These are phyloP conservation scores for Catalaphyllia jardinei DNA, from an alignment of 64 coral and sea anemone genomes.

Conservation along the genomic window DNA sequence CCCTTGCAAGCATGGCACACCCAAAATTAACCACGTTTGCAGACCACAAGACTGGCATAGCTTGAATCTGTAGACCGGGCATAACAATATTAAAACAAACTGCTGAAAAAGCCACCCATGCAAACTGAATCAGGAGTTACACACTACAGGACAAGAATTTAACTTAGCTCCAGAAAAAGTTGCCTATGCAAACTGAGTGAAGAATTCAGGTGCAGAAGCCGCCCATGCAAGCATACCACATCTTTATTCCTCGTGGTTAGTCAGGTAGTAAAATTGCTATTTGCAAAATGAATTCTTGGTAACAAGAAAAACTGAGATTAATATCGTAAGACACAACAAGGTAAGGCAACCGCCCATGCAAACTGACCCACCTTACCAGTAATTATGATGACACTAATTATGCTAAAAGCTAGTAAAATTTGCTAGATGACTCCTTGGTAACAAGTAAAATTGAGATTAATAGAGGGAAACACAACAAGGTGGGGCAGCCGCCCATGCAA, in stretches of 20 bases:
- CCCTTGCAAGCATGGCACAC: background rate
- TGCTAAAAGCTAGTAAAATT: background rate
- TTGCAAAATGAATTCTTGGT: background rate
- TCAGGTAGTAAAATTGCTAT: too few relatives aligned
- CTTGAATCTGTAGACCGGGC: too few relatives aligned
- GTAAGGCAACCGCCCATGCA: too few relatives aligned
- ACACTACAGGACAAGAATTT: background rate
- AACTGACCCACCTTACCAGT: too few relatives aligned
- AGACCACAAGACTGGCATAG: too few relatives aligned
- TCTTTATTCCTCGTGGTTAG: too few relatives aligned
- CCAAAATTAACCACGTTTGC: too few relatives aligned
- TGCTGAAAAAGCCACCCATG: background rate
- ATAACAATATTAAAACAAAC: too few relatives aligned
- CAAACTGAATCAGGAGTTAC: background rate
- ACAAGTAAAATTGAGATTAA: background rate
- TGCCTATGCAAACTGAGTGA: too few relatives aligned
- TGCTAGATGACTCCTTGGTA: constrained; percentile 20
- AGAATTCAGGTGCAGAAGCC: background rate
- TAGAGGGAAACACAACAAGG: background rate
- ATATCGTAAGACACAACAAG: too few relatives aligned
- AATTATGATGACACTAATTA: too few relatives aligned
- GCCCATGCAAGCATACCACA: too few relatives aligned
- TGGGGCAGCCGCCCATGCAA: background rate
- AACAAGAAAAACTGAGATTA: background rate
- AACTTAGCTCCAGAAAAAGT: background rate